Base-by-base conservation (phyloP, 2,113 vertebrate genomes). In the Mirza zaza region DNA sequence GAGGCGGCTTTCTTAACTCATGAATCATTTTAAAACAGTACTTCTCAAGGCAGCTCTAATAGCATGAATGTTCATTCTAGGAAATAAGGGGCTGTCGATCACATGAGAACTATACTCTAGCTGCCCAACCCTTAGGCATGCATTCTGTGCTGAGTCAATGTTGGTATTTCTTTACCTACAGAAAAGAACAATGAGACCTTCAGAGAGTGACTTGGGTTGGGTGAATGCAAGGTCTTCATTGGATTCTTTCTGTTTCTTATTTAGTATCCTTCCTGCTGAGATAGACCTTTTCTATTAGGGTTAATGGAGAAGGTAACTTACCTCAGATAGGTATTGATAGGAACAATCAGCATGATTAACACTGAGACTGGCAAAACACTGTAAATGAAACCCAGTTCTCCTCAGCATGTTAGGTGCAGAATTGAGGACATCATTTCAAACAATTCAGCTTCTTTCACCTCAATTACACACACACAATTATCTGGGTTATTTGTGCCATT, bases 291-390 rank as follows among this genome's bases (percentile, higher is more conserved):
- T 68, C 50, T 34, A 10, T 91, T 81, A 76, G n/a, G 63, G 71
- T 96, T 70, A 88, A 81, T 76, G 55, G 52, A 88, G n/a, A 32
- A 63, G 27, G 34, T 87, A 94, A 84, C 85, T 84, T 45, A 50
- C 65, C 76, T 80, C 45, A 20, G 12, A 91, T 27, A 34, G 65
- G 14, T 18, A 67, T 0, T 87, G 42, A 79, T 87, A 87, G 75
- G 36, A 91, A 9, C 17, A 42, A 18, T 52, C 59, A 42, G 21
- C 27, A 50, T 63, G 81, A 90, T 84, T 59, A 91, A 82, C 87
- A 45, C 21, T 8, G 29, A 79, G 32, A 48, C 50, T 52, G n/a
- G 76, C 34, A 61, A 84, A 90, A n/a, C 36, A 76, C 25, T 70
- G 77, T 20, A 83, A 70, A 65, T 36, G 65, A 90, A 92, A 83